Conservation (phyloP, 1,140 invertebrate genomes). For the Linepithema humile region DNA sequence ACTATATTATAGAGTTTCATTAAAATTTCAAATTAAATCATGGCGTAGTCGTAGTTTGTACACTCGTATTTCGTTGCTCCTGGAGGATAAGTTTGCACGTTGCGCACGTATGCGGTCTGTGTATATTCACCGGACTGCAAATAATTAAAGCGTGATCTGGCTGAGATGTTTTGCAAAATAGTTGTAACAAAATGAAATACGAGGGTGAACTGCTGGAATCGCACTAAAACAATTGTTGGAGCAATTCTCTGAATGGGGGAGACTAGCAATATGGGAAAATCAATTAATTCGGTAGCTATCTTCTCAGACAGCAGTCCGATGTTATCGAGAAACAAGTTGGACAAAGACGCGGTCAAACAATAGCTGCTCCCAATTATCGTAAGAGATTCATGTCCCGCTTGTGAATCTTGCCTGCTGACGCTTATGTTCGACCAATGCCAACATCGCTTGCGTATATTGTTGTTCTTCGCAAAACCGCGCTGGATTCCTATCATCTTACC, state of each 20-base stretch:
- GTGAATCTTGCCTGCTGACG: neutral
- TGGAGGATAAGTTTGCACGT: neutral
- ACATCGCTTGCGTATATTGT: neutral
- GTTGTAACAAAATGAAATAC: neutral
- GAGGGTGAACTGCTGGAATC: neutral
- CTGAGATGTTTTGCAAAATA: slow-evolving; percentile 11
- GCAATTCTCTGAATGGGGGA: too few species aligned
- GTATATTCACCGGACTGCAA: neutral
- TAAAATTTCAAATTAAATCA: slow-evolving; percentile 39
- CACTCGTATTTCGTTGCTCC: neutral
- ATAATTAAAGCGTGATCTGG: slow-evolving; percentile 33
- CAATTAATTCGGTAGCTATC: neutral
- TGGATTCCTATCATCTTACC: neutral
- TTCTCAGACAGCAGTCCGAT: neutral
- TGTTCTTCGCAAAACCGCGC: neutral
- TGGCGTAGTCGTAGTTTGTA: neutral
- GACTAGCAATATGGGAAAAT: neutral
- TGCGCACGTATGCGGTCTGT: neutral
- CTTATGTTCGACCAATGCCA: neutral
- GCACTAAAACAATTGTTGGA: neutral
- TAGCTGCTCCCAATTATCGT: too few species aligned
- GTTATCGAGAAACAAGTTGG: neutral
- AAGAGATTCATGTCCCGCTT: neutral
- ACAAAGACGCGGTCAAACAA: too few species aligned
- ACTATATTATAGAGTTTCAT: neutral